These are phyloP conservation scores for Pelosia muscerda DNA, from an alignment of 2,888 invertebrate genomes.

Conservation along the genomic window DNA sequence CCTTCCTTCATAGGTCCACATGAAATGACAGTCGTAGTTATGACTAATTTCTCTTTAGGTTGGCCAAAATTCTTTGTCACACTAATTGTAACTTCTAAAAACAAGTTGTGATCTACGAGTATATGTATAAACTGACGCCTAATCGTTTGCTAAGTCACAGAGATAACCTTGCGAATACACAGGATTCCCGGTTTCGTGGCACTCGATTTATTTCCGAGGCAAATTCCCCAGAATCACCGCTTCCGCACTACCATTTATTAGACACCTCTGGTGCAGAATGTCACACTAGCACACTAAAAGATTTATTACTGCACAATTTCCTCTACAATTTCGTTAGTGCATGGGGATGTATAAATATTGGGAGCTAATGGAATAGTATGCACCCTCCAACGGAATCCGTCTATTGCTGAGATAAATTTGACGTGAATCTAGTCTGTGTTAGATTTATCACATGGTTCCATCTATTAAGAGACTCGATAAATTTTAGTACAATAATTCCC, in stretches of 20 bases:
- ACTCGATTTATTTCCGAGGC: constrained; percentile 44
- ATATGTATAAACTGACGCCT: constrained; percentile 36
- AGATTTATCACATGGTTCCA: constrained; percentile 29
- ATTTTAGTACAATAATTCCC: not conserved
- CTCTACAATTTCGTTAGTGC: constrained; percentile 41
- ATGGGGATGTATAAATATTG: constrained; percentile 55
- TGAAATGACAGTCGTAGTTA: too few relatives aligned
- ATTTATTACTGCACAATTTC: constrained; percentile 50
- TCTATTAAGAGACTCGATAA: not conserved
- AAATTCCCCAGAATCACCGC: constrained; percentile 45
- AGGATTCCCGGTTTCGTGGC: constrained; percentile 25
- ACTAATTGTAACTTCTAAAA: constrained; percentile 2
- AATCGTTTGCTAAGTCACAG: constrained; percentile 37
- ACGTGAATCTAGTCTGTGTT: constrained; percentile 28
- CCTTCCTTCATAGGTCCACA: too few relatives aligned
- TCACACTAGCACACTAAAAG: constrained; percentile 31
- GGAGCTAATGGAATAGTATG: constrained; percentile 54
- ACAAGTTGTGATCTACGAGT: constrained; percentile 8
- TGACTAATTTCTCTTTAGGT: not conserved
- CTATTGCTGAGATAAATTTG: constrained; percentile 45
- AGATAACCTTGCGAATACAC: constrained; percentile 29
- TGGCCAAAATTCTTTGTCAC: not conserved
- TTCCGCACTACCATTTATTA: constrained; percentile 42
- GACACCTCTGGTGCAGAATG: constrained; percentile 36
- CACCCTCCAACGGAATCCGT: constrained; percentile 33